Evolutionary conservation across 92 coral and sea anemone genomes (phyloP).

Genomic region (Paramuricea clavata): DNA sequence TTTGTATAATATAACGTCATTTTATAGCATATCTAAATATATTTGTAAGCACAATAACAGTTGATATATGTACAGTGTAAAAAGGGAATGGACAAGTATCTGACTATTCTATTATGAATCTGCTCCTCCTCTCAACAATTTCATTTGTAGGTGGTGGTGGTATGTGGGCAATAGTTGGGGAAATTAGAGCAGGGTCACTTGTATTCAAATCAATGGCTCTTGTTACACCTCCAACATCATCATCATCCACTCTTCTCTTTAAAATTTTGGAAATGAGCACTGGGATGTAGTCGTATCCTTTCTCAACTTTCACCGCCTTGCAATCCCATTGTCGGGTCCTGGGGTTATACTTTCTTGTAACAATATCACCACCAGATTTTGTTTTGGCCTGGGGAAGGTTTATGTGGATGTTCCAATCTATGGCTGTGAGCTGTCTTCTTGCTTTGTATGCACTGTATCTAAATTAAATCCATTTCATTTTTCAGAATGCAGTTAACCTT

Average conservation of each 20-base stretch:
- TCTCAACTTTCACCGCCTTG: constrained; percentile 38
- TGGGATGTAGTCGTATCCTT: constrained; percentile 60
- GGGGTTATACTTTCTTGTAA: constrained; percentile 63
- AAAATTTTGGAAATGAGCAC: constrained; percentile 45
- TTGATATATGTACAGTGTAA: neutral
- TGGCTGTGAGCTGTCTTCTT: constrained; percentile 63
- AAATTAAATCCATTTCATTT: neutral
- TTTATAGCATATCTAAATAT: neutral
- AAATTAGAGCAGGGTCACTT: neutral
- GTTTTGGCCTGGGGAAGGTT: constrained; percentile 26
- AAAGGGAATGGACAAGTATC: neutral
- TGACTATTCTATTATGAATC: neutral
- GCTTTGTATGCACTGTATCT: constrained; percentile 66
- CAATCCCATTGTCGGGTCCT: constrained; percentile 62
- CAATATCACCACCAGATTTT: constrained; percentile 23
- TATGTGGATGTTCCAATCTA: constrained; percentile 67
- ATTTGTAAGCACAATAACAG: neutral
- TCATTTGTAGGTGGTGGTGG: neutral
- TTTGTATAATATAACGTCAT: neutral
- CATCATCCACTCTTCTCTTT: constrained; percentile 47
- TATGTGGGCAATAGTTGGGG: neutral
- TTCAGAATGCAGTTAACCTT: neutral
- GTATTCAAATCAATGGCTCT: neutral
- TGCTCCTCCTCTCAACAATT: neutral
- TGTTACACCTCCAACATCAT: neutral